These are phyloP conservation scores for Misgurnus anguillicaudatus DNA, from an alignment of 2,113 vertebrate species.

Conservation along the genomic window DNA sequence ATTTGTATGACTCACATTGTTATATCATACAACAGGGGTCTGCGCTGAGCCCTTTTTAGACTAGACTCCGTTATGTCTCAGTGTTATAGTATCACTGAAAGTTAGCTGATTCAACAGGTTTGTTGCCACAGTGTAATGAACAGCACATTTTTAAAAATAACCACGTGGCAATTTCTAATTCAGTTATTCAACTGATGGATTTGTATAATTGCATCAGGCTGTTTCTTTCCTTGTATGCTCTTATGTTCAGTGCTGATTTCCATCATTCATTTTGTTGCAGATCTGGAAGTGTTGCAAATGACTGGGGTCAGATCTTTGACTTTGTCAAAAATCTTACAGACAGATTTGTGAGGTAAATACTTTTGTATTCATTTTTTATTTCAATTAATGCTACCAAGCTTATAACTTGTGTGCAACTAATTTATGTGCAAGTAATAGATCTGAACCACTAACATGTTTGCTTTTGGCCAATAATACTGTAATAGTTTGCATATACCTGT, in stretches of 20 bases:
- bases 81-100: background rate
- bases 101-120: slow-evolving; percentile 31
- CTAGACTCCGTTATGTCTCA: background rate
- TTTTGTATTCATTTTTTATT: too few relatives aligned
- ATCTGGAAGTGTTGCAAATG: slow-evolving; percentile 83
- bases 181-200: background rate
- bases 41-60: slow-evolving; percentile 1
- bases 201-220: slow-evolving; percentile 28
- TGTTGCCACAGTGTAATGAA: slow-evolving; percentile 15
- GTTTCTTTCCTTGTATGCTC: slow-evolving; percentile 15
- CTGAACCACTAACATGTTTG: background rate
- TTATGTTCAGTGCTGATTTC: slow-evolving; percentile 6
- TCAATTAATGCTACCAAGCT: background rate
- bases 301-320: slow-evolving; percentile 88
- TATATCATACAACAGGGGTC: background rate
- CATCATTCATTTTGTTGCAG: slow-evolving; percentile 68
- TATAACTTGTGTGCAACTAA: background rate
- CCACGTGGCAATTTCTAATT: background rate
- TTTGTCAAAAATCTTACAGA: slow-evolving; percentile 90
- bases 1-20: background rate
- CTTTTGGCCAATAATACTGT: background rate
- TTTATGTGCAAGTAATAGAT: too few relatives aligned
- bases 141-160: background rate
- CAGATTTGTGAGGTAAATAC: slow-evolving; percentile 88
- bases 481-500: too few relatives aligned